A percentile compares a stretch with the other conserved stretches of the same genome.
Evolutionary conservation across 2,797 vertebrate genomes (phyloP).

Genomic region (Phrynocephalus forsythii): DNA sequence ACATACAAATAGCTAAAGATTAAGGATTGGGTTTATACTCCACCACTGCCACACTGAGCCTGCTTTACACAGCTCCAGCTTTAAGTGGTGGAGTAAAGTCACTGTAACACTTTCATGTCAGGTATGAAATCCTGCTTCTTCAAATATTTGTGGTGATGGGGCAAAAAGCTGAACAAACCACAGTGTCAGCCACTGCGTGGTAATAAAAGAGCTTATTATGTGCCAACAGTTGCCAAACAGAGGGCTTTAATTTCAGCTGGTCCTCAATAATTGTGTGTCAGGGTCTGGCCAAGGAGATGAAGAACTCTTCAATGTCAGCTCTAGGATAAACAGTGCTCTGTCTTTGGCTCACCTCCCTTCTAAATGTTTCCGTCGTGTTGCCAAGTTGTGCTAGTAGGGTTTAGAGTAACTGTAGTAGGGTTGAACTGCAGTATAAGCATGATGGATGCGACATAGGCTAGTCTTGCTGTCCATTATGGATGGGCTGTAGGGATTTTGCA

Average conservation of each 20-base stretch:
- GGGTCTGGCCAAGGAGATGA: background rate
- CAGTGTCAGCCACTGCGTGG: background rate
- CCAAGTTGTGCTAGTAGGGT: background rate
- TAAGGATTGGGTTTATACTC: background rate
- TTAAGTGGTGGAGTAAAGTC: background rate
- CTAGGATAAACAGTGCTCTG: background rate
- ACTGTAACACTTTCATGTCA: background rate
- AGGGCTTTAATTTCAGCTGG: slow-evolving; percentile 4
- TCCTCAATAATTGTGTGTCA: background rate
- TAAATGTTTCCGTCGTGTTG: background rate
- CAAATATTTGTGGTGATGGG: background rate
- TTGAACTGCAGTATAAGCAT: too few relatives aligned
- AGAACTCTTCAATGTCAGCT: background rate
- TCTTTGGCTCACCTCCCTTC: background rate
- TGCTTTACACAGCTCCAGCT: background rate
- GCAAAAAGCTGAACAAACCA: background rate
- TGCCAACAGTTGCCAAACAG: background rate
- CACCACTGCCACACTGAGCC: background rate
- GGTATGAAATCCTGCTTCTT: too few relatives aligned
- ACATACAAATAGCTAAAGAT: slow-evolving; percentile 1
- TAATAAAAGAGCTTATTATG: background rate
- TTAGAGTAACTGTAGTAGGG: too few relatives aligned
- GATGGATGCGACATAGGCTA: too few relatives aligned
- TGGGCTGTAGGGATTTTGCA: background rate
- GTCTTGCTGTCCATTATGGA: background rate